Evolutionary conservation across 2,113 vertebrate genomes (phyloP).

Genomic region (Phalacrocorax carbo): DNA sequence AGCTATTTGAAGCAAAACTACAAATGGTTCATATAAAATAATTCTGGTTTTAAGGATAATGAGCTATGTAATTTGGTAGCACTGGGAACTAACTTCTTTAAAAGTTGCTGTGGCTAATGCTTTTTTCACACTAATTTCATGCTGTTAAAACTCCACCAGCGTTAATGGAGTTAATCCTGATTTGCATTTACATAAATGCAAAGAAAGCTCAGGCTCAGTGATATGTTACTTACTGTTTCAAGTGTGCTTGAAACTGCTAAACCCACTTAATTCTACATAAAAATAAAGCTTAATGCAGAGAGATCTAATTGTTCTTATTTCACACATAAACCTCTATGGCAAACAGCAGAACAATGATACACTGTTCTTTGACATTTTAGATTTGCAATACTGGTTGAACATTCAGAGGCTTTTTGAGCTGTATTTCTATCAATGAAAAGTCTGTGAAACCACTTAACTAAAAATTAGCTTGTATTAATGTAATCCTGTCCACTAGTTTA

Average conservation of each 20-base stretch:
- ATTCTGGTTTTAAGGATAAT: conserved; percentile 9
- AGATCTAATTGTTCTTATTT: conserved; percentile 29
- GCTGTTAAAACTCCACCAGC: background rate
- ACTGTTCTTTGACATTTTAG: conserved; percentile 39
- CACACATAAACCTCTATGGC: background rate
- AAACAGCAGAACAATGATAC: conserved; percentile 22
- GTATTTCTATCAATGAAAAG: conserved; percentile 27
- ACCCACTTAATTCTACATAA: conserved; percentile 4
- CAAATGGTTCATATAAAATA: background rate
- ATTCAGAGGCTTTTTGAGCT: conserved; percentile 40
- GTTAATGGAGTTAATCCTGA: conserved; percentile 36
- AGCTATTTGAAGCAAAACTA: conserved; percentile 23
- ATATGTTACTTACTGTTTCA: background rate
- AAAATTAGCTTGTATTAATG: conserved; percentile 36
- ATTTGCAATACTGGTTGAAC: conserved; percentile 7
- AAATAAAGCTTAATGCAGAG: background rate
- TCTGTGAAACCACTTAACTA: conserved; percentile 34
- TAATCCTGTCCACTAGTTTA: conserved; percentile 22
- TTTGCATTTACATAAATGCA: conserved; percentile 16
- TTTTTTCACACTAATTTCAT: conserved; percentile 30
- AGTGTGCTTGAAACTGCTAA: background rate
- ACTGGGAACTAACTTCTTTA: background rate
- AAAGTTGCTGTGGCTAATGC: conserved; percentile 30
- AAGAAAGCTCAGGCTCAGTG: background rate
- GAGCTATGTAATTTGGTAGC: conserved; percentile 1